Evolutionary conservation across 2,888 invertebrate species (phyloP).

Genomic region (Lydus trimaculatus): DNA sequence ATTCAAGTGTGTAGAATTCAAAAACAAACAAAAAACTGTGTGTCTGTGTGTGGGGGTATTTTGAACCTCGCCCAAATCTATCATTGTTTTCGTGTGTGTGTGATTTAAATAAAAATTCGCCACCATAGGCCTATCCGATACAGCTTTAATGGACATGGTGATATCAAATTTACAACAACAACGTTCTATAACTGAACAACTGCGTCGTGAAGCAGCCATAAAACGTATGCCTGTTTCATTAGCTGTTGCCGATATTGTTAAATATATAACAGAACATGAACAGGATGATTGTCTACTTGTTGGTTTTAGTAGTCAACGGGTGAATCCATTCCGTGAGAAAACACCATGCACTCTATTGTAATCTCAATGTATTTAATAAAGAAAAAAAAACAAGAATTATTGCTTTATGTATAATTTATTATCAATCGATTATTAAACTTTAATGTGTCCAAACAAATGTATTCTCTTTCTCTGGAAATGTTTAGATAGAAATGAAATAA

Average conservation of each 20-base stretch:
- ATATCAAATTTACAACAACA: conserved; percentile 95
- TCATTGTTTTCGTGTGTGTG: not conserved
- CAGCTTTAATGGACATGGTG: conserved; percentile 92
- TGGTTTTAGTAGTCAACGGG: conserved; percentile 93
- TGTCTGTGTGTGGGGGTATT: not conserved
- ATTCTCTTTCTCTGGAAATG: not conserved
- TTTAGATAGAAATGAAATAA: conserved; percentile 14
- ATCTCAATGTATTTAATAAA: no score
- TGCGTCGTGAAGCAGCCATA: conserved; percentile 88
- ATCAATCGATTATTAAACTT: no score
- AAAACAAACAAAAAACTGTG: not conserved
- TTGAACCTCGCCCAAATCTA: not conserved
- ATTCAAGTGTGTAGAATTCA: not conserved
- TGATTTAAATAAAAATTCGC: conserved; percentile 23
- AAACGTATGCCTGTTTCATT: conserved; percentile 87
- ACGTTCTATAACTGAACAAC: conserved; percentile 90
- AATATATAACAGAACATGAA: conserved; percentile 89
- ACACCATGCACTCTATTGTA: conserved; percentile 86
- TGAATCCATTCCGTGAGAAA: conserved; percentile 95
- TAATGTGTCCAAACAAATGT: not conserved
- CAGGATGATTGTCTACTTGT: conserved; percentile 92
- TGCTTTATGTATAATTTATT: no score
- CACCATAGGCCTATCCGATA: conserved; percentile 89
- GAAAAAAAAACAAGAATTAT: no score
- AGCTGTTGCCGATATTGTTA: conserved; percentile 92